phyloP scores from a whole-genome alignment of 2,888 invertebrate genomes.

The Stenodema calcarata region DNA sequence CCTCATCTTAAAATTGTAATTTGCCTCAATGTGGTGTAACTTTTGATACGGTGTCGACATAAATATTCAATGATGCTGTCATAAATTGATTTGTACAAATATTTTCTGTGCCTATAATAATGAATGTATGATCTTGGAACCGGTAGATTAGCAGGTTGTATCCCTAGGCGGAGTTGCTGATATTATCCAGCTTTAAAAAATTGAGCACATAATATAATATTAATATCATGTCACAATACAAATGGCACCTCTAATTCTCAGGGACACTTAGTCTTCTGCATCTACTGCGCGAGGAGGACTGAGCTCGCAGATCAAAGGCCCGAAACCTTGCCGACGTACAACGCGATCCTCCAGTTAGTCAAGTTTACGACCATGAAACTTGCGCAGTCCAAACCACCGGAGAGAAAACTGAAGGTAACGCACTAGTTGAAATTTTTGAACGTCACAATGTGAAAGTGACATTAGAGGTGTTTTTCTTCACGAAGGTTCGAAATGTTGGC shows the following conservation, averaged over 20 bases:
- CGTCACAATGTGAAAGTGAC: neutral
- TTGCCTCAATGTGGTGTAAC: too few relatives aligned
- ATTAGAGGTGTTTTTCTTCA: too few relatives aligned
- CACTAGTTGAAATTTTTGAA: neutral
- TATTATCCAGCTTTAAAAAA: too few relatives aligned
- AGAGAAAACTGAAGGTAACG: slow-evolving; percentile 63
- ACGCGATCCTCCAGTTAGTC: slow-evolving; percentile 71
- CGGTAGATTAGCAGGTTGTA: too few relatives aligned
- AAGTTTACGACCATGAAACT: slow-evolving; percentile 69
- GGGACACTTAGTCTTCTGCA: slow-evolving; percentile 69
- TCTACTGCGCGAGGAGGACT: slow-evolving; percentile 78
- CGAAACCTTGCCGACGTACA: slow-evolving; percentile 73
- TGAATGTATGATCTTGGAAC: too few relatives aligned
- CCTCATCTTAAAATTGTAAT: too few relatives aligned
- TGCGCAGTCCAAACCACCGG: slow-evolving; percentile 62
- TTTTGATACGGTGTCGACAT: neutral
- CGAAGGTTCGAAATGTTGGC: too few relatives aligned
- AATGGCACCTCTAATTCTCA: neutral
- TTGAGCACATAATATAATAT: too few relatives aligned
- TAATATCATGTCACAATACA: too few relatives aligned
- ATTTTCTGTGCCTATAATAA: neutral
- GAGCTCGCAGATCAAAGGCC: slow-evolving; percentile 73
- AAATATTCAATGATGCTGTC: neutral
- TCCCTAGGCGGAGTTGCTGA: too few relatives aligned
- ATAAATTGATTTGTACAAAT: too few relatives aligned